Evolutionary conservation across 2,888 invertebrate genomes (phyloP).

Genomic region (Temnothorax ravouxi): DNA sequence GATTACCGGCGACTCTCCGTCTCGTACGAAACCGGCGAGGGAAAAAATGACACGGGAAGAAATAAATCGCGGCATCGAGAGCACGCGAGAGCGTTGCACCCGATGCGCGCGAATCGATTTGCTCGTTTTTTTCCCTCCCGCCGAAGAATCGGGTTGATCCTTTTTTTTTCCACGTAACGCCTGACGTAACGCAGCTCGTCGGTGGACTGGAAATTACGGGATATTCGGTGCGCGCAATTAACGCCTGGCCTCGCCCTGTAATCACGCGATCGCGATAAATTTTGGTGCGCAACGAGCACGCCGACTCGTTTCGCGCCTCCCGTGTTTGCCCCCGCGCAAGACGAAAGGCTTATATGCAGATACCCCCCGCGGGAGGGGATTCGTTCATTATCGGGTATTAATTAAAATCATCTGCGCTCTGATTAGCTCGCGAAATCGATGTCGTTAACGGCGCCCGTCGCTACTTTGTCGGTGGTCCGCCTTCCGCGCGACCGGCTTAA

Average conservation of each 20-base stretch:
- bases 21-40: background rate
- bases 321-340: background rate
- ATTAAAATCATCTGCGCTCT: constrained; percentile 59
- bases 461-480: background rate
- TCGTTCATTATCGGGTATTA: constrained; percentile 35
- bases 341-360: constrained; percentile 18
- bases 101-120: constrained; percentile 31
- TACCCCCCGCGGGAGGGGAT: background rate
- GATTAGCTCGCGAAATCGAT: constrained; percentile 39
- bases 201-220: constrained; percentile 33
- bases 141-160: background rate
- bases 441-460: constrained; percentile 21
- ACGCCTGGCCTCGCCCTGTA: constrained; percentile 10
- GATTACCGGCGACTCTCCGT: background rate
- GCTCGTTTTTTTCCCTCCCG: background rate
- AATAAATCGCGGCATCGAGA: constrained; percentile 24
- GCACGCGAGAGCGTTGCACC: constrained; percentile 26
- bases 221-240: constrained; percentile 19
- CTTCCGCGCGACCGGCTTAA: constrained; percentile 22
- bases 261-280: constrained; percentile 46
- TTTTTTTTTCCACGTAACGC: constrained; percentile 3
- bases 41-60: constrained; percentile 8
- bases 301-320: background rate
- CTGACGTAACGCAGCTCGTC: background rate
- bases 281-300: constrained; percentile 43